Evolutionary conservation across 2,888 invertebrate species (phyloP).

Genomic region (Venusia cambrica): DNA sequence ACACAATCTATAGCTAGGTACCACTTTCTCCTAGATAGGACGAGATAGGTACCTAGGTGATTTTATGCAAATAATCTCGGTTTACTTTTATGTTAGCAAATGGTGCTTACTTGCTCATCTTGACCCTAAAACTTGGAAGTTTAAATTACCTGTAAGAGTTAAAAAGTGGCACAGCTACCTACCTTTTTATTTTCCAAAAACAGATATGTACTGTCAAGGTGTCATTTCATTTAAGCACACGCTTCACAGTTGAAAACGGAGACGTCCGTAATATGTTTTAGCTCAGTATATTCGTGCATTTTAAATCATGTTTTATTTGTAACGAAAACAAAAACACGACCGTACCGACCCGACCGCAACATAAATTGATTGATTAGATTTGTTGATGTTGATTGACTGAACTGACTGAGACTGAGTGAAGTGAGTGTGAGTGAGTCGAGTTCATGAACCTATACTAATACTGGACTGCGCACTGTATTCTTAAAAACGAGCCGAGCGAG

Average conservation of each 20-base stretch:
- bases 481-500: no score
- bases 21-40: no score
- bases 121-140: slow-evolving; percentile 5
- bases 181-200: slow-evolving; percentile 6
- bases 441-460: no score
- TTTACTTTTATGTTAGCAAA: no score
- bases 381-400: no score
- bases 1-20: no score
- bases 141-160: not conserved
- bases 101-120: slow-evolving; percentile 4
- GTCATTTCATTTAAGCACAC: slow-evolving; percentile 22
- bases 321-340: slow-evolving; percentile 58
- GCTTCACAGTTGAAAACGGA: slow-evolving; percentile 7
- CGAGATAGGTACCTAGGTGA: no score
- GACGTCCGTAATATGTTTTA: slow-evolving; percentile 4
- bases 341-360: slow-evolving; percentile 41
- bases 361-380: slow-evolving; percentile 50
- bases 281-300: slow-evolving; percentile 50
- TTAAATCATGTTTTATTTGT: slow-evolving; percentile 45
- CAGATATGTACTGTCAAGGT: slow-evolving; percentile 4
- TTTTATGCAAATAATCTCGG: no score
- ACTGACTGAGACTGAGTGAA: no score
- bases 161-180: slow-evolving; percentile 6
- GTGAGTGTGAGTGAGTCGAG: no score
- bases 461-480: no score